Base-by-base conservation (phyloP, 2,797 vertebrate species). In the Chloroceryle amazona region DNA sequence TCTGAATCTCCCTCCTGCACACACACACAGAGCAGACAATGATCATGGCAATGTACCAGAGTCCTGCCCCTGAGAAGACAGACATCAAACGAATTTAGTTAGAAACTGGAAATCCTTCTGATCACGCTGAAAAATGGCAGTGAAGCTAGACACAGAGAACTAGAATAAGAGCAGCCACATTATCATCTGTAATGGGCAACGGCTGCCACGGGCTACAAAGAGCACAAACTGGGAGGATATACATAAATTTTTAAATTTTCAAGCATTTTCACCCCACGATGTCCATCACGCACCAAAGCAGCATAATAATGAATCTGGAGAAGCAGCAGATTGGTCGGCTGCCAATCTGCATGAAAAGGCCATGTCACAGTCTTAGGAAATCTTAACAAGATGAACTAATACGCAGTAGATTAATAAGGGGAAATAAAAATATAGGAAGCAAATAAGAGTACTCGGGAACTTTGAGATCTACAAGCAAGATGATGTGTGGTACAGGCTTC, bases 41-140 rank as follows among this genome's bases (percentile, higher is more conserved):
- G 78, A 81, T 75, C 25, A 20, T 25, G 39, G 62, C 65, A 57
- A 13, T 18, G n/a, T 46, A 92, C 71, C 72, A 63, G 26, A 83
- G 33, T 42, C 31, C 46, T 72, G 54, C 39, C 51, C 66, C 70
- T 51, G 31, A 79, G 65, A 26, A 85, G 33, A 92, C 5, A 52
- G 20, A 58, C 16, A 22, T 16, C 39, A 88, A 68, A 96, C 63
- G 37, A 65, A 57, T 84, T 83, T n/a, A 75, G 70, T 37, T 63
- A 79, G 55, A 92, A 91, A 91, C 3, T 58, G 23, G 80, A 89
- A 94, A 79, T 35, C 41, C 51, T 86, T 85, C 86, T 81, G 75
- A 73, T 79, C 70, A 66, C 70, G 84, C 71, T 55, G 47, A 75
- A 91, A 89, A 94, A 84, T 70, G 70, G 35, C 66, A 84, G 47